Evolutionary conservation across 2,888 invertebrate genomes (phyloP).

Genomic region (Tachystola acroxantha): DNA sequence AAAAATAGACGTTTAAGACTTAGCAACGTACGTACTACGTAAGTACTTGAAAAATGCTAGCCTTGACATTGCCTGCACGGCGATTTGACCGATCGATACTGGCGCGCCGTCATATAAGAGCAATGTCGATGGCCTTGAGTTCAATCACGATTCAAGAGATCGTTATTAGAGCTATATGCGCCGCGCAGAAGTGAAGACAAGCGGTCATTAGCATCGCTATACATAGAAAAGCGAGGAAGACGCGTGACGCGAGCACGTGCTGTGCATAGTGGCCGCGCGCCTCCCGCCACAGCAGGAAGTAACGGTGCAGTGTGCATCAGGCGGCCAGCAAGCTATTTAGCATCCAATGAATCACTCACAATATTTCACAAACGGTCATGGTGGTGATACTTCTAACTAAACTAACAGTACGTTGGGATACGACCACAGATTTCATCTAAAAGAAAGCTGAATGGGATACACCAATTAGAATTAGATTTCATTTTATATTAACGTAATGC

Average conservation of each 20-base stretch:
- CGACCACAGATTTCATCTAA: no score
- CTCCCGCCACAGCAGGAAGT: constrained; percentile 18
- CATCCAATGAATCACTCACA: neutral
- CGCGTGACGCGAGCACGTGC: constrained; percentile 22
- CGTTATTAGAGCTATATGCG: constrained; percentile 35
- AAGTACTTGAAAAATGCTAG: constrained; percentile 23
- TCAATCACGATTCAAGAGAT: constrained; percentile 49
- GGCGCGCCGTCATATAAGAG: constrained; percentile 56
- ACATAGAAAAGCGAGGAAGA: constrained; percentile 23
- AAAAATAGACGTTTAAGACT: constrained; percentile 3
- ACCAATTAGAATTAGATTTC: no score
- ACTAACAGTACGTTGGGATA: no score
- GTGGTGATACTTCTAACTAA: no score
- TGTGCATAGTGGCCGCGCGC: constrained; percentile 9
- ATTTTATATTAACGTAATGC: no score
- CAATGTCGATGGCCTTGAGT: constrained; percentile 67
- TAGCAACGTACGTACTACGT: constrained; percentile 1
- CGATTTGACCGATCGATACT: constrained; percentile 60
- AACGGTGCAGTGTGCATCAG: constrained; percentile 14
- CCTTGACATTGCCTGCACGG: constrained; percentile 65
- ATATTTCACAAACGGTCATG: no score
- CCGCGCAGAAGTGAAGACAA: constrained; percentile 34
- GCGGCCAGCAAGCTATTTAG: neutral
- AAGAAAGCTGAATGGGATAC: no score
- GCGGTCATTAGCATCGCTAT: constrained; percentile 49